Evolutionary conservation across 2,888 invertebrate genomes (phyloP).

Genomic region (Drosophila mimetica): DNA sequence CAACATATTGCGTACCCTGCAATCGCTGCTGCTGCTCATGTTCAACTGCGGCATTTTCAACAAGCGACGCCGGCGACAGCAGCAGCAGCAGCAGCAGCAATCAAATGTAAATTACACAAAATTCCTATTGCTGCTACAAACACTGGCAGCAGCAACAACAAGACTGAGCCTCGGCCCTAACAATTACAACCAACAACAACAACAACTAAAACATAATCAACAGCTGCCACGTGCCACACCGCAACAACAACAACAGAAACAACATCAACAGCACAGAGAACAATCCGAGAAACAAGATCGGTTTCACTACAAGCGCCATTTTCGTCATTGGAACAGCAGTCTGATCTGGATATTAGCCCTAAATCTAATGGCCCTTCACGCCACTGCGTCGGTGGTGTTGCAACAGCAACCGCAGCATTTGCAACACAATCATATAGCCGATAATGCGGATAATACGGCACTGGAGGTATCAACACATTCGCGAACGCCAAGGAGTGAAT

Average conservation of each 20-base stretch:
- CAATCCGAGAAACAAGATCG: constrained; percentile 7
- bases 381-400: constrained; percentile 36
- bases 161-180: constrained; percentile 53
- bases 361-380: constrained; percentile 66
- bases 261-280: constrained; percentile 32
- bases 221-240: constrained; percentile 15
- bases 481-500: constrained; percentile 6
- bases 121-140: constrained; percentile 40
- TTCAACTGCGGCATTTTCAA: constrained; percentile 55
- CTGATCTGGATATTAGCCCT: constrained; percentile 55
- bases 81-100: background rate
- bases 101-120: constrained; percentile 27
- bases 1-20: constrained; percentile 58
- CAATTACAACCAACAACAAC: constrained; percentile 33
- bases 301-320: constrained; percentile 23
- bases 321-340: constrained; percentile 6
- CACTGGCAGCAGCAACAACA: constrained; percentile 35
- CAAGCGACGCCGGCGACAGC: constrained; percentile 40
- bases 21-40: constrained; percentile 60
- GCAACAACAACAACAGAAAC: constrained; percentile 38
- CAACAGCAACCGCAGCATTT: constrained; percentile 26
- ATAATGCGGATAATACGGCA: constrained; percentile 11
- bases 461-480: constrained; percentile 9
- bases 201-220: constrained; percentile 22
- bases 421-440: constrained; percentile 12